Evolutionary conservation across 2,113 vertebrate genomes (phyloP), one percentile per base, ranked within the genome.

Genomic region (Paraplagusia blochii): DNA sequence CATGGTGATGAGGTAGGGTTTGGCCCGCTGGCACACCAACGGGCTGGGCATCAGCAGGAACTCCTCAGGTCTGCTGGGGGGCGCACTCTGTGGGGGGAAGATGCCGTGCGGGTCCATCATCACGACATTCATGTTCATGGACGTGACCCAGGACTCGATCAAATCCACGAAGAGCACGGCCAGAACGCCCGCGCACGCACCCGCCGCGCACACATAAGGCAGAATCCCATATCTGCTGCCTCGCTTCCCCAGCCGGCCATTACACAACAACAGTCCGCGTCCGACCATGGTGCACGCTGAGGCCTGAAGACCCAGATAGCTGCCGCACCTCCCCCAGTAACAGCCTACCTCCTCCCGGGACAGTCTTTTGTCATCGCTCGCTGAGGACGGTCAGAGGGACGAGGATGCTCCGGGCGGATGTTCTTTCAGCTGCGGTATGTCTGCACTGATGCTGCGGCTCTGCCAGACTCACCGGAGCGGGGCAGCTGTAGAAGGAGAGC

Each of bases 1-100:
- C 68, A 94, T 77, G 35, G 83, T 85, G 19, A 96, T 87, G 72
- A 96, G 88, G 69, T 90, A 92, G 0, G 89, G 89, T 76, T 92
- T 68, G 66, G 85, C 85, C 1, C 83, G 68, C 58, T 88, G 80
- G 53, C 89, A 90, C 34, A 86, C 83, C 0, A 85, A 80, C 7
- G 73, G 59, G 38, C 74, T 87, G 16, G 92, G 87, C 85, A 91
- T 90, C 34, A 88, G 82, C 35, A 89, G 65, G 61, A 75, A 86
- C 53, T 91, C 89, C 70, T 90, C 89, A 0, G 86, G 80, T 53
- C 79, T 75, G 48, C 74, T 75, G 2, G 82, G 85, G 4, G 83
- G 83, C 8, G 82, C 60, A 43, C 74, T 89, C 63, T 87, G 87
- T 13, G 74, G 77, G n/a, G 77, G 79, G 33, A 81, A 58, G 33